Conservation (phyloP, 2,888 invertebrate species). For the Eupithecia centaureata region DNA sequence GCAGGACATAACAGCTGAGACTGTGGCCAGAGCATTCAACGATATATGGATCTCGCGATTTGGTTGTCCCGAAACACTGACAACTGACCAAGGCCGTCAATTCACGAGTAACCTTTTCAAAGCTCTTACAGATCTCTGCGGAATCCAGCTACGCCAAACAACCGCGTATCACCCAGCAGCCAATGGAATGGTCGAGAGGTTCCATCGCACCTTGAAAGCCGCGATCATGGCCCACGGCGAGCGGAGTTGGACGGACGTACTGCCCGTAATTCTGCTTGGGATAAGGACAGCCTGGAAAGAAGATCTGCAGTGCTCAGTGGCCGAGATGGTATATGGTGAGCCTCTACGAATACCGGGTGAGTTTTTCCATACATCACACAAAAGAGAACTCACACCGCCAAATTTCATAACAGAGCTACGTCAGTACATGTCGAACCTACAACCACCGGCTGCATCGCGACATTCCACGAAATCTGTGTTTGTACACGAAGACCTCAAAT, state of each 20-base stretch:
- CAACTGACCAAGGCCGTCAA: too few species aligned
- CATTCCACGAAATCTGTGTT: background rate
- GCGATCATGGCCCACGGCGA: background rate
- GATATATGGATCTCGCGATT: too few species aligned
- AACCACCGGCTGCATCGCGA: background rate
- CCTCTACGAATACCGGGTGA: background rate
- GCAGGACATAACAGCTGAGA: too few species aligned
- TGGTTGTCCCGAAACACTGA: too few species aligned
- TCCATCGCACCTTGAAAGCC: background rate
- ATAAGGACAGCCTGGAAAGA: background rate
- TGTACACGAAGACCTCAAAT: background rate
- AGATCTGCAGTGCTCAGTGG: background rate
- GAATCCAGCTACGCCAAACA: too few species aligned
- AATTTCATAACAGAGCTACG: too few species aligned
- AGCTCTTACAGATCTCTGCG: too few species aligned
- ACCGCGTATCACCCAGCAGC: background rate
- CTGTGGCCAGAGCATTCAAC: too few species aligned
- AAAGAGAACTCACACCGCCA: background rate
- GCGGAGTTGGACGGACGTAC: background rate
- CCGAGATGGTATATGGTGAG: slow-evolving; percentile 5
- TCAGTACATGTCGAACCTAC: background rate
- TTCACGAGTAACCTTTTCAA: too few species aligned
- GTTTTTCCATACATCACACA: background rate
- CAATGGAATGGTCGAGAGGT: background rate
- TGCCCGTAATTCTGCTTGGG: background rate